Evolutionary conservation across 2,888 invertebrate genomes (phyloP), one percentile per base, ranked within the genome.

Genomic region (Hydraecia micacea): DNA sequence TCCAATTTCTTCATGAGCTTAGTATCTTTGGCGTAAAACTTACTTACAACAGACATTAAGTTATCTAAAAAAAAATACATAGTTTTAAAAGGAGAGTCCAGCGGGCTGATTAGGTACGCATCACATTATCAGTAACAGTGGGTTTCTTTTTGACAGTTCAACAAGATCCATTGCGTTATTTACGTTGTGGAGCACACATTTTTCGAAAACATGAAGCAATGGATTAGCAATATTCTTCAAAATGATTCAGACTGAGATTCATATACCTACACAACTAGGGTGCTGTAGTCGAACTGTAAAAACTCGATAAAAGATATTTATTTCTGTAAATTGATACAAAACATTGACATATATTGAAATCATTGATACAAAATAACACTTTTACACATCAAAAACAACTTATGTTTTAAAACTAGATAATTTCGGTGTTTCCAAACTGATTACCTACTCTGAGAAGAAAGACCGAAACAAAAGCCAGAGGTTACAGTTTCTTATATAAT

Each of bases 1-100:
- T 96, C 95, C 46, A 97, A 80, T 79, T 96, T 96, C 87, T 96
- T 96, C 92, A 97, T 93, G 28, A 96, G 79, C 73, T 92, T 94
- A 0, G 93, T 93, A 62, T 97, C 95, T 83, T 96, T 96, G 0
- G 93, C 92, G 84, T 94, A 96, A 84, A 97, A 97, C 85, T 96
- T 97, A 73, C 92, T 93, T 9, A 97, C 94, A 39, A 96, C 84
- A 8, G 87, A 46, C 60, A 96, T 83, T 11, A 97, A 90, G 75
- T 95, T 96, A 11, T 84, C 96, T 96, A 88, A 28, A 79, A 82
- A 67, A 42, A 73, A 69, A 25, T 28, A 39, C 4, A 58, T 25
- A 39, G 39, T n/a, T 46, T 39, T 42, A 42, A 39, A 39, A 0
- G 9, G 9, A 46, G 15, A 49, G 49, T 18, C 49, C 49, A 18